A percentile compares a stretch with the other conserved stretches of the same genome.
phyloP scores from a whole-genome alignment of 2,888 invertebrate species.

The Lapara coniferarum region DNA sequence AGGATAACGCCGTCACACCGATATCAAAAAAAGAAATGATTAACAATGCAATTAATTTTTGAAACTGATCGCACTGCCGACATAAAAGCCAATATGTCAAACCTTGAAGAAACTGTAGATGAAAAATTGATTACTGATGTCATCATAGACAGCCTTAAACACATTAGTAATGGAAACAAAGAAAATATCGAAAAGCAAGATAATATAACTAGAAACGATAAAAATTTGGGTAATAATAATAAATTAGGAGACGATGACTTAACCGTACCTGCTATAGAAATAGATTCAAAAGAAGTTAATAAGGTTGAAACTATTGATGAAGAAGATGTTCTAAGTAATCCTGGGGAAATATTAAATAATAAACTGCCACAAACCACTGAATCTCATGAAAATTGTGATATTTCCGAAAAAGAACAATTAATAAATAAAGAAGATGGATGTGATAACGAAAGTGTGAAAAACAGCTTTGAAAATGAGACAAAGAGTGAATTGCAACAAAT shows the following conservation, averaged over 20 bases:
- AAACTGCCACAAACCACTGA: slow-evolving; percentile 2
- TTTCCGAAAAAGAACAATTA: slow-evolving; percentile 5
- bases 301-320: slow-evolving; percentile 3
- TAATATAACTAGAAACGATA: slow-evolving; percentile 34
- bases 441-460: neutral
- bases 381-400: neutral
- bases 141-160: slow-evolving; percentile 44
- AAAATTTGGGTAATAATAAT: slow-evolving; percentile 25
- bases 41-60: slow-evolving; percentile 76
- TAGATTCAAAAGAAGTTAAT: slow-evolving; percentile 11
- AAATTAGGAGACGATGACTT: slow-evolving; percentile 32
- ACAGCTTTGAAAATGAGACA: neutral
- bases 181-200: slow-evolving; percentile 43
- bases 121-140: slow-evolving; percentile 48
- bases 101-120: slow-evolving; percentile 50
- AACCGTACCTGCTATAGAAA: slow-evolving; percentile 18
- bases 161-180: slow-evolving; percentile 45
- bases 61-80: slow-evolving; percentile 57
- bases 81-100: slow-evolving; percentile 64
- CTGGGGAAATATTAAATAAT: slow-evolving; percentile 9
- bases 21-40: slow-evolving; percentile 54
- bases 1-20: slow-evolving; percentile 47
- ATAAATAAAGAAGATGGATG: slow-evolving; percentile 6
- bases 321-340: slow-evolving; percentile 10
- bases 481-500: neutral